Percentiles rank a stretch among this genome's conserved stretches.
phyloP scores from a whole-genome alignment of 2,888 invertebrate species.

The Phragmatobia fuliginosa region DNA sequence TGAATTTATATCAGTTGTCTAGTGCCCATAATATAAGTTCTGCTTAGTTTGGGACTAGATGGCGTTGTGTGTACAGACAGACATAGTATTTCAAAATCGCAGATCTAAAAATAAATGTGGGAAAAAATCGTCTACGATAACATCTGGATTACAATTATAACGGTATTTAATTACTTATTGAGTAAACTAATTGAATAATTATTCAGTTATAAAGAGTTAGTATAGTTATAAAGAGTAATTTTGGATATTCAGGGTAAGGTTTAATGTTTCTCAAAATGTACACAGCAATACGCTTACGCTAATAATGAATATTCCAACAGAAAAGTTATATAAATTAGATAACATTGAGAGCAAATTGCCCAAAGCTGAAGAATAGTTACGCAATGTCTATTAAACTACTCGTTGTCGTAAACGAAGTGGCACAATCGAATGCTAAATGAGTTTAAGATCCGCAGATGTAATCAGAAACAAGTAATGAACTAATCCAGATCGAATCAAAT shows the following conservation, averaged over 20 bases:
- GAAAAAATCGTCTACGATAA: background rate
- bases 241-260: background rate
- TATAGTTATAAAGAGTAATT: background rate
- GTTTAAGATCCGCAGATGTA: slow-evolving; percentile 35
- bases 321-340: background rate
- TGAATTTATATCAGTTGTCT: too few relatives aligned
- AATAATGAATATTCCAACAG: background rate
- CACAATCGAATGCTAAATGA: slow-evolving; percentile 41
- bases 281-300: background rate
- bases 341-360: background rate
- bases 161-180: background rate
- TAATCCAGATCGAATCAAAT: slow-evolving; percentile 40
- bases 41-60: too few relatives aligned
- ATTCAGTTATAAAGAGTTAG: too few relatives aligned
- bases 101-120: background rate
- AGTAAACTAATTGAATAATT: background rate
- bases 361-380: slow-evolving; percentile 9
- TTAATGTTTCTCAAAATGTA: background rate
- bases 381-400: slow-evolving; percentile 15
- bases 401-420: slow-evolving; percentile 12
- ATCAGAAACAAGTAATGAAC: slow-evolving; percentile 36
- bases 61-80: too few relatives aligned
- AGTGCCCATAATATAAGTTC: too few relatives aligned
- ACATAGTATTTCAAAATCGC: background rate
- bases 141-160: background rate